phyloP scores from a whole-genome alignment of 2,888 invertebrate genomes.

The Belgica antarctica region DNA sequence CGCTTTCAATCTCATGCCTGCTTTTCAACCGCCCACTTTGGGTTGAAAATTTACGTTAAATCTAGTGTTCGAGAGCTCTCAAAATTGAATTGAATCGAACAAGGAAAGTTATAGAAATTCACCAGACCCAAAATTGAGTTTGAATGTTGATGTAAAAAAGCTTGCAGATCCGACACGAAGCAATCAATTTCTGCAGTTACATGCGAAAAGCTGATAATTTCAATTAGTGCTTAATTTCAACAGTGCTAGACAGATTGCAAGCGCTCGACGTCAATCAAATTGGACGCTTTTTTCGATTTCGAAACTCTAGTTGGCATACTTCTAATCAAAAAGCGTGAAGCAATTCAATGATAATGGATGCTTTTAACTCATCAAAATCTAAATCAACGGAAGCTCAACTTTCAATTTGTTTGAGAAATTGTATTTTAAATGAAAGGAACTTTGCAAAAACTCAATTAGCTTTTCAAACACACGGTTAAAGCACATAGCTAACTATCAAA shows the following conservation, averaged over 20 bases:
- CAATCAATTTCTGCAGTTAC: neutral
- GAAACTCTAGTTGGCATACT: neutral
- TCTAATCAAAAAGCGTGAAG: neutral
- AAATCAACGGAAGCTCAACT: too few species aligned
- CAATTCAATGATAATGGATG: neutral
- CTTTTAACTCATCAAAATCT: neutral
- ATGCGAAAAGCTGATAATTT: neutral
- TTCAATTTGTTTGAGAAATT: too few species aligned
- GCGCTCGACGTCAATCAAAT: neutral
- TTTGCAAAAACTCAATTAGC: too few species aligned
- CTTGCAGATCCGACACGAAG: neutral
- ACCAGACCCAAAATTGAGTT: neutral
- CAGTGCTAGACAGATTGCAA: neutral
- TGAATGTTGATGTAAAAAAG: neutral
- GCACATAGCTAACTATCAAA: too few species aligned
- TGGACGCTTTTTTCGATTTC: neutral
- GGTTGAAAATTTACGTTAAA: neutral
- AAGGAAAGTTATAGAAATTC: neutral
- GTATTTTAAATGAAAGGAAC: too few species aligned
- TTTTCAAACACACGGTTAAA: too few species aligned
- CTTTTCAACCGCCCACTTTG: neutral
- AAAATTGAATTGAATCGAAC: constrained; percentile 16
- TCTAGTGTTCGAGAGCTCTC: neutral
- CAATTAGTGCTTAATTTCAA: neutral
- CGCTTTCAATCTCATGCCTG: too few species aligned